Conservation (phyloP, 2,113 vertebrate species). For the Archocentrus centrarchus region DNA sequence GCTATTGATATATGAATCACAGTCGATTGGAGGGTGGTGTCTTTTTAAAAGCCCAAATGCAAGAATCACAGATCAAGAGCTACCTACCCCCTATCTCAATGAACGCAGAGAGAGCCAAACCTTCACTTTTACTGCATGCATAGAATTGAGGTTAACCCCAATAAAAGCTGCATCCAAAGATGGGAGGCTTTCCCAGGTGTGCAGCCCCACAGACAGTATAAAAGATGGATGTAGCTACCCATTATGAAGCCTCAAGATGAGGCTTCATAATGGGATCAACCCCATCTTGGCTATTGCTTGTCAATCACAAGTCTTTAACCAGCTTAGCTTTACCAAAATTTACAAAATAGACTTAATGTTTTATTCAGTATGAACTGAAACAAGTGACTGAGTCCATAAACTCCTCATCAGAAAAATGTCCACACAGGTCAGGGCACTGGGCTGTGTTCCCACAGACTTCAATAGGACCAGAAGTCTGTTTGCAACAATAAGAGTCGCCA, state of each 20-base stretch:
- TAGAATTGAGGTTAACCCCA: not conserved
- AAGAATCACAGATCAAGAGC: not conserved
- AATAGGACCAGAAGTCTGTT: too few species aligned
- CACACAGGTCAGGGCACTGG: not conserved
- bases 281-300: too few species aligned
- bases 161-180: not conserved
- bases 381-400: not conserved
- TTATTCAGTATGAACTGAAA: not conserved
- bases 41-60: not conserved
- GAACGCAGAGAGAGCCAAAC: not conserved
- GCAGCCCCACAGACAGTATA: not conserved
- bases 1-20: not conserved
- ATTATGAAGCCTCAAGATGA: not conserved
- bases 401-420: not conserved
- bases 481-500: too few species aligned
- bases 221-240: not conserved
- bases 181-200: not conserved
- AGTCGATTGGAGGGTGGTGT: not conserved
- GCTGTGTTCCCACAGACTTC: too few species aligned
- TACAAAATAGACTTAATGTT: not conserved
- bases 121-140: not conserved
- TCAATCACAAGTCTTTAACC: not conserved
- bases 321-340: not conserved
- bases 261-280: too few species aligned
- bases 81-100: not conserved